Evolutionary conservation across 1,140 invertebrate genomes (phyloP).

Genomic region (Hyphantria cunea): DNA sequence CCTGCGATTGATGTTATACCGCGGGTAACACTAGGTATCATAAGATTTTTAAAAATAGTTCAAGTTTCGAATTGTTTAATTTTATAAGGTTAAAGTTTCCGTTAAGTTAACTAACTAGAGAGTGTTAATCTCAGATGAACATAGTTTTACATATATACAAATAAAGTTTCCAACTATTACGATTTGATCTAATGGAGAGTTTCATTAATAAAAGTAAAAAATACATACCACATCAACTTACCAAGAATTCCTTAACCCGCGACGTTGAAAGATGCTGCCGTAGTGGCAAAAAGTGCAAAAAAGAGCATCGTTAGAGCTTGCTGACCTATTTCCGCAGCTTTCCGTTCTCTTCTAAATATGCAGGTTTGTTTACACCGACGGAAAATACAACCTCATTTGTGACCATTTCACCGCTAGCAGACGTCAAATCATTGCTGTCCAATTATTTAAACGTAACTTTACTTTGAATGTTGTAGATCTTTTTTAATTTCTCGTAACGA

Average conservation of each 20-base stretch:
- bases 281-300: slow-evolving; percentile 51
- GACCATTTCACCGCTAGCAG: neutral
- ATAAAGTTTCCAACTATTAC: no score
- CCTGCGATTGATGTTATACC: no score
- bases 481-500: neutral
- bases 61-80: no score
- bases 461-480: neutral
- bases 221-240: no score
- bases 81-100: no score
- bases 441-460: neutral
- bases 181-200: no score
- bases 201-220: neutral
- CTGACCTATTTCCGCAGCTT: slow-evolving; percentile 53
- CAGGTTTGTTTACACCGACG: slow-evolving; percentile 22
- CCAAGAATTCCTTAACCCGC: neutral
- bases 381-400: neutral
- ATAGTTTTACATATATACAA: no score
- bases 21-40: no score
- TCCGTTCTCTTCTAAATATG: slow-evolving; percentile 3
- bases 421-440: neutral
- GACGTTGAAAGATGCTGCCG: slow-evolving; percentile 31
- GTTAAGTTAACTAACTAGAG: no score
- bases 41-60: no score
- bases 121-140: no score
- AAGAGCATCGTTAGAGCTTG: slow-evolving; percentile 54